Base-by-base conservation (phyloP, 2,888 invertebrate genomes). In the Limnephilus lunatus region DNA sequence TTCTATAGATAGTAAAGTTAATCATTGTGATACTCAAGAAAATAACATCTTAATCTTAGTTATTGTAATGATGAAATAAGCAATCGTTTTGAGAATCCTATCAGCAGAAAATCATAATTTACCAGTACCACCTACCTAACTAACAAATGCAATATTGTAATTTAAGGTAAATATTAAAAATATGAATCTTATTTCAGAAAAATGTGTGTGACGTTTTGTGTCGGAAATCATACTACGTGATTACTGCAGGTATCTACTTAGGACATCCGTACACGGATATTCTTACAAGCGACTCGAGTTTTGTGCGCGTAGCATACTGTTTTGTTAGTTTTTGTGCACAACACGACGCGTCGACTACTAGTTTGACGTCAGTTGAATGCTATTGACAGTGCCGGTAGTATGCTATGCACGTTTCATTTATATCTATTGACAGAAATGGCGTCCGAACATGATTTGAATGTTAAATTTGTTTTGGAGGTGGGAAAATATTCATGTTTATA, bases 1-100 rank as follows among this genome's bases (percentile, higher is more conserved):
- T 68, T 68, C 1, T 39, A 35, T 83, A 83, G 32, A 35, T 25
- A 83, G 44, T 44, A 35, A 9, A 83, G 44, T 44, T 14, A 89
- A 80, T 81, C 80, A 68, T 89, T 81, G 88, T 89, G 88, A 89
- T 89, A 89, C 88, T 35, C 88, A 89, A 35, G 32, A 89, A 68
- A 90, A 90, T 82, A 19, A 32, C 88, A 89, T 35, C 88, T n/a
- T 81, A 81, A 86, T 81, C 88, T 53, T 89, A 89, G 80, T 39
- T 89, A 81, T 89, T 25, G 35, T 89, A 80, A 89, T 80, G 31
- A 25, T 30, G 80, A 89, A 35, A 89, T 35, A 80, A 89, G 81
- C 81, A 80, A 89, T 81, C 35, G 35, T 19, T 89, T 68, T 89
- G 39, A 32, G n/a, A 87, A 89, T 80, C 88, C 68, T 89, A 32